These are phyloP conservation scores for Cavia aperea DNA, from an alignment of 2,113 vertebrate species.

Conservation along the genomic window DNA sequence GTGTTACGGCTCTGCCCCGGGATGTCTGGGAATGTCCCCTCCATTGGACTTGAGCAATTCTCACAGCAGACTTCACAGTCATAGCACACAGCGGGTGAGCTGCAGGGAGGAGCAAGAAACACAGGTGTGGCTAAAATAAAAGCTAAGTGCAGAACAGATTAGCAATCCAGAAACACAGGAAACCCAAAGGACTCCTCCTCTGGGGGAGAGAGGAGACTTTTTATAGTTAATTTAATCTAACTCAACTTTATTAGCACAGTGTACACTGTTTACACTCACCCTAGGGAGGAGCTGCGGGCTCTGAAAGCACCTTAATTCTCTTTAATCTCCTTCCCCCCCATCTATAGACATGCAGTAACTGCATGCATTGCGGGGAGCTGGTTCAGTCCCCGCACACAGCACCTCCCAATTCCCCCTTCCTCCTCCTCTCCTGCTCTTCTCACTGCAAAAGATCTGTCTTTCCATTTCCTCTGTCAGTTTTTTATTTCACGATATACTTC, in stretches of 20 bases:
- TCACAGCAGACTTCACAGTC: not conserved
- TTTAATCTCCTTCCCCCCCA: not conserved
- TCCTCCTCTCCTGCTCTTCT: not conserved
- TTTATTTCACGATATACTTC: not conserved
- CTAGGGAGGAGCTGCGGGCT: not conserved
- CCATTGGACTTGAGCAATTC: no score
- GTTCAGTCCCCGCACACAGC: not conserved
- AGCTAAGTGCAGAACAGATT: not conserved
- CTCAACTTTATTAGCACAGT: not conserved
- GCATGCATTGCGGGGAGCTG: not conserved
- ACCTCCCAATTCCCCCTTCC: not conserved
- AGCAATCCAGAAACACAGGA: not conserved
- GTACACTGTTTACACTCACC: no score
- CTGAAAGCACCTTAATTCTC: not conserved
- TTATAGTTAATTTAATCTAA: not conserved
- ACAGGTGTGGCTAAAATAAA: not conserved
- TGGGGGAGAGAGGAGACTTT: not conserved
- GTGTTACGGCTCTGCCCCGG: no score
- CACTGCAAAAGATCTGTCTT: not conserved
- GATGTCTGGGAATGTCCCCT: not conserved
- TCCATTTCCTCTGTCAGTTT: not conserved
- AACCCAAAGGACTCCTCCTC: no score
- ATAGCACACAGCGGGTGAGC: not conserved
- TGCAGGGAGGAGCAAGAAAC: not conserved
- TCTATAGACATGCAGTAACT: not conserved